Conservation (phyloP, 1,140 invertebrate genomes). For the Aporrectodea caliginosa region DNA sequence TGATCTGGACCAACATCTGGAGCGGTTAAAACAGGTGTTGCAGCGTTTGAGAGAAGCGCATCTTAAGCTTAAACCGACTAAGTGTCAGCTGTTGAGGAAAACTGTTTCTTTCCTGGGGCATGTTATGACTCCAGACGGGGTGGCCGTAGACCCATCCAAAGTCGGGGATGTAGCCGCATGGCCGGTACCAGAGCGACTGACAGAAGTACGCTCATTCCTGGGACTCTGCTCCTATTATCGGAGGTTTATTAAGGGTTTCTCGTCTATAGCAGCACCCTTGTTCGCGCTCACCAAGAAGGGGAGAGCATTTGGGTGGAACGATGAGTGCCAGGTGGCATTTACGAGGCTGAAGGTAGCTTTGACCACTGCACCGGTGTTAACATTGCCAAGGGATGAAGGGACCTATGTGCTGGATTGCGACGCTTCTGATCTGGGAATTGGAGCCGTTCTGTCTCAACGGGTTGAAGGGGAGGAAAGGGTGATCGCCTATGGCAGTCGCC, state of each 20-base stretch:
- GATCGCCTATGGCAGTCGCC: conserved; percentile 29
- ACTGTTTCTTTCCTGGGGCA: conserved; percentile 35
- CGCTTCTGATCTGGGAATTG: conserved; percentile 51
- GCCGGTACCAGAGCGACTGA: too few species aligned
- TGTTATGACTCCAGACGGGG: too few species aligned
- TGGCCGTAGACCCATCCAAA: too few species aligned
- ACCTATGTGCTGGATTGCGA: conserved; percentile 54
- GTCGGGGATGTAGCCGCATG: too few species aligned
- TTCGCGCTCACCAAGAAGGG: conserved; percentile 7
- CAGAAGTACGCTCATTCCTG: too few species aligned
- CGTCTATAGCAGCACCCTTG: conserved; percentile 31
- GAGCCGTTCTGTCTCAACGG: conserved; percentile 53
- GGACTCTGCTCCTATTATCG: too few species aligned
- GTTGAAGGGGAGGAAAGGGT: conserved; percentile 37
- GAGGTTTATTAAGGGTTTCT: too few species aligned
- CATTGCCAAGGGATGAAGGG: conserved; percentile 43
- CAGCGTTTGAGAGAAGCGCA: too few species aligned
- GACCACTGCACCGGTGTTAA: conserved; percentile 21
- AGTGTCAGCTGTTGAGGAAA: conserved; percentile 33
- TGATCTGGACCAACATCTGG: conserved; percentile 31
- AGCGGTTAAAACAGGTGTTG: too few species aligned
- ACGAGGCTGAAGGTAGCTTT: conserved; percentile 15
- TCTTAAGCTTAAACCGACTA: too few species aligned
- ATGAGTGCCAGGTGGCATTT: conserved; percentile 28
- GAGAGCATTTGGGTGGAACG: too few species aligned